Conservation (phyloP, 2,888 invertebrate species). For the Volucella zonaria region DNA sequence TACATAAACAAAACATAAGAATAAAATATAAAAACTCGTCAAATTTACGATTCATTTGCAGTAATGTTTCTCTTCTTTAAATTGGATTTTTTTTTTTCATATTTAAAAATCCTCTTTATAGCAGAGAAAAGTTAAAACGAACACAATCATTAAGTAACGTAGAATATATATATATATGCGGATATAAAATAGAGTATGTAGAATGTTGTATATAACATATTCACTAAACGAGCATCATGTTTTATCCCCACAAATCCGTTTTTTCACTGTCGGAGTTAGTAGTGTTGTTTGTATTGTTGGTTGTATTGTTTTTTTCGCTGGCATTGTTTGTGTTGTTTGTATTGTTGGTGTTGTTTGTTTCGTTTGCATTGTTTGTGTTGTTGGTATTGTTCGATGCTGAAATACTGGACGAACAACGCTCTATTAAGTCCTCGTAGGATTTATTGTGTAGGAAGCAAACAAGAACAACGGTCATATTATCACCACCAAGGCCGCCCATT, state of each 20-base stretch:
- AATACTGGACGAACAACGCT: conserved; percentile 77
- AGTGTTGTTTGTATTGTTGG: conserved; percentile 23
- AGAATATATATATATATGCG: conserved; percentile 71
- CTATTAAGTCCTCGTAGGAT: conserved; percentile 80
- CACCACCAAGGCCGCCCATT: conserved; percentile 98
- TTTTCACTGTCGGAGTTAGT: background rate
- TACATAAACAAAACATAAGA: conserved; percentile 23
- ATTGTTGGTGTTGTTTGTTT: background rate
- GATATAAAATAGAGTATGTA: conserved; percentile 72
- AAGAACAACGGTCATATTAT: conserved; percentile 99
- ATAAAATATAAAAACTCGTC: conserved; percentile 5
- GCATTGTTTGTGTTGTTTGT: too few species aligned
- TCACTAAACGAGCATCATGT: conserved; percentile 74
- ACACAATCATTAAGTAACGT: conserved; percentile 76
- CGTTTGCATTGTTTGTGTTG: conserved; percentile 40
- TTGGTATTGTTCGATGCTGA: conserved; percentile 62
- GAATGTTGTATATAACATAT: conserved; percentile 70
- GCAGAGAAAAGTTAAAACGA: conserved; percentile 73
- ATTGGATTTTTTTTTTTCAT: conserved; percentile 6
- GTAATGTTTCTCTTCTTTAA: conserved; percentile 27
- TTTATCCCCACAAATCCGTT: conserved; percentile 46
- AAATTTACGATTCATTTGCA: conserved; percentile 21
- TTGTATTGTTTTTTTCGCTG: background rate
- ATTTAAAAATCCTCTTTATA: conserved; percentile 15
- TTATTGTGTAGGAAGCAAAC: conserved; percentile 87